phyloP scores from a whole-genome alignment of 1,140 invertebrate species.

The Leucophenga varia region DNA sequence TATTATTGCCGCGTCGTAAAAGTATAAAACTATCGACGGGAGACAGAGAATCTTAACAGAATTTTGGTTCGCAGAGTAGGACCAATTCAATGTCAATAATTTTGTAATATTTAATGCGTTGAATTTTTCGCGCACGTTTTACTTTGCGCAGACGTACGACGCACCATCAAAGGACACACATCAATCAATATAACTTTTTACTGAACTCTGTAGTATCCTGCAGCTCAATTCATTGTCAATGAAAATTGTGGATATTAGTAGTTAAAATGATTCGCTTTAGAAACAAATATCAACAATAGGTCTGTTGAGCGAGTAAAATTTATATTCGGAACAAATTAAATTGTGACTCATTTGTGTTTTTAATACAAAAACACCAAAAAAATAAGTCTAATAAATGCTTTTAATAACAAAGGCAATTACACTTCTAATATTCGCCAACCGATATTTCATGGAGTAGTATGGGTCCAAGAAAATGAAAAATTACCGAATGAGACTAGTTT shows the following conservation, averaged over 20 bases:
- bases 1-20: conserved; percentile 55
- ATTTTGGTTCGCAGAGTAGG: conserved; percentile 12
- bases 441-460: too few relatives aligned
- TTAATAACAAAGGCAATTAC: too few relatives aligned
- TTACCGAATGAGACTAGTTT: too few relatives aligned
- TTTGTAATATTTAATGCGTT: conserved; percentile 16
- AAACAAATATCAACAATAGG: too few relatives aligned
- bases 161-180: conserved; percentile 24
- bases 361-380: too few relatives aligned
- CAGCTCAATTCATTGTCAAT: conserved; percentile 34
- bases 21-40: conserved; percentile 52
- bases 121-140: conserved; percentile 34
- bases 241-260: conserved; percentile 35
- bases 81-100: too few relatives aligned
- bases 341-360: too few relatives aligned
- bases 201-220: conserved; percentile 29
- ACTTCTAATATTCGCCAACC: too few relatives aligned
- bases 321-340: too few relatives aligned
- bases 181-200: conserved; percentile 28
- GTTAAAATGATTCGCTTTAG: conserved; percentile 12
- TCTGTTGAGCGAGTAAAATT: too few relatives aligned
- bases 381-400: too few relatives aligned
- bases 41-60: conserved; percentile 19
- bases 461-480: too few relatives aligned
- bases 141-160: conserved; percentile 45